Evolutionary conservation across 2,888 invertebrate genomes (phyloP), one percentile per base, ranked within the genome.

Genomic region (Cheilosia urbana): DNA sequence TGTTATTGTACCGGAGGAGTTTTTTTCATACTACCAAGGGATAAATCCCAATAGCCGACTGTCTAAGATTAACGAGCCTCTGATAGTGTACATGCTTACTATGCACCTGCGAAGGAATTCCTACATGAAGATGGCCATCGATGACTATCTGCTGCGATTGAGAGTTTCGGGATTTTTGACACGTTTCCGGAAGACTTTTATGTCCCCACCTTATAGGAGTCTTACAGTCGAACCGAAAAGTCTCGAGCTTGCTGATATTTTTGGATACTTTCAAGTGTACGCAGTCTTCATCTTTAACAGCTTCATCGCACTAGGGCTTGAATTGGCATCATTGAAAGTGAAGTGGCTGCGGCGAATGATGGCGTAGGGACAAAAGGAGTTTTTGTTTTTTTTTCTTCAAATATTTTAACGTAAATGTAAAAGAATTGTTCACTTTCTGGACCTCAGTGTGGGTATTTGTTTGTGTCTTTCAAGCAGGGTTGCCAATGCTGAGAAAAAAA

Each of bases 61-160:
- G 21, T 24, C 34, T 1, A 3, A 0, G 7, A 34, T 65, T n/a
- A 37, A 49, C 4, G 65, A 65, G 21, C 49, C 65, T 2, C 13
- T 65, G 1, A 4, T 65, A 5, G 51, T 51, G 7, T 49, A 65
- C 3, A 34, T 65, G 19, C 13, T 65, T 15, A 49, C 27, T 1
- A 49, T 65, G 34, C 30, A 65, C 37, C 37, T 65, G 7, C 47
- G 21, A 1, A 65, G 21, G 15, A 49, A 51, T 37, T 65, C 65
- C 11, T 65, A 49, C n/a, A 37, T 65, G 7, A 51, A 21, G n/a
- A 7, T 1, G 1, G 49, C 49, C n/a, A 30, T 65, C 11, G 49
- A 65, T 51, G 3, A n/a, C 5, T 30, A 9, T 6, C 5, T 65
- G 13, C 1, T 17, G 4, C 7, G 0, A 13, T 0, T 65, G 34